Evolutionary conservation across 1,140 invertebrate genomes (phyloP).

Genomic region (Zaprionus davidi): DNA sequence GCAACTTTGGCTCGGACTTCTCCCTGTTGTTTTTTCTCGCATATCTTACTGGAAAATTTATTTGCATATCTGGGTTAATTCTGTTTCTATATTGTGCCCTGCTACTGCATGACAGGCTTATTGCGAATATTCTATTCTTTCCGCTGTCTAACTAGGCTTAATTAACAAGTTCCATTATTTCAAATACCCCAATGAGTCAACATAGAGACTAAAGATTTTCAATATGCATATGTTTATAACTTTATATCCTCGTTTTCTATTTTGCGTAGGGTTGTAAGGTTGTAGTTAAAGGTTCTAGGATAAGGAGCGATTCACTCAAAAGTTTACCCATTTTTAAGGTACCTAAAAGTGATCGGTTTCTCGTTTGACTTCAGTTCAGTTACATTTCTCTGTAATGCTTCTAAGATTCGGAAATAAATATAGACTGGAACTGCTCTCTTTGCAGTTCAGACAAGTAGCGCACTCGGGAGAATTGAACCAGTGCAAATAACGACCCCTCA

Average conservation of each 20-base stretch:
- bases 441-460: conserved; percentile 24
- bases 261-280: too few relatives aligned
- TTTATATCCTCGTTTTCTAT: background rate
- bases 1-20: conserved; percentile 58
- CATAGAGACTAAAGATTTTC: background rate
- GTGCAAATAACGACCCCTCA: conserved; percentile 30
- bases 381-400: background rate
- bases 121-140: conserved; percentile 19
- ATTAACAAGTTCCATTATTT: conserved; percentile 54
- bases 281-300: too few relatives aligned
- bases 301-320: background rate
- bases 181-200: conserved; percentile 1
- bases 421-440: background rate
- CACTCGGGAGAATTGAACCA: conserved; percentile 25
- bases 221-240: background rate
- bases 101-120: conserved; percentile 51
- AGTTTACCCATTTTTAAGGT: too few relatives aligned
- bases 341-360: background rate
- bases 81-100: conserved; percentile 45
- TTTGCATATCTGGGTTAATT: conserved; percentile 81
- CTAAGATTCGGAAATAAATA: background rate
- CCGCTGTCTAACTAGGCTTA: conserved; percentile 40
- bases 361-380: background rate
- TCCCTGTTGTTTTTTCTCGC: conserved; percentile 37
- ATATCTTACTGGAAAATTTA: conserved; percentile 60